Conservation (phyloP, 2,888 invertebrate genomes). For the Amblyjoppa proteus region DNA sequence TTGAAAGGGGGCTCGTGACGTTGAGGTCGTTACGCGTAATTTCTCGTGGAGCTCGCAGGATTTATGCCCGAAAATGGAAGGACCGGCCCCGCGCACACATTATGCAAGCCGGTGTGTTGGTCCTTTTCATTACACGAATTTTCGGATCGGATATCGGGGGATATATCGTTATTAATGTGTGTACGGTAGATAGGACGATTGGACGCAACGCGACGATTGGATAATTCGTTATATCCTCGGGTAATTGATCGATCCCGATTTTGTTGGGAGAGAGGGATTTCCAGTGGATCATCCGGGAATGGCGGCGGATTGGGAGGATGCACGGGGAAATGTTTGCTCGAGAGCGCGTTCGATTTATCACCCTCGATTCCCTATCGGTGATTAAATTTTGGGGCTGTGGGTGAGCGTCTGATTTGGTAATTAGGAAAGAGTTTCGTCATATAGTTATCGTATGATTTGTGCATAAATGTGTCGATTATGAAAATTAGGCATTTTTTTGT, state of each 20-base stretch:
- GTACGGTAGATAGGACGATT: constrained; percentile 16
- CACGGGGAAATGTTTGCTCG: neutral
- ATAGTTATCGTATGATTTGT: no score
- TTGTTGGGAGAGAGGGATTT: neutral
- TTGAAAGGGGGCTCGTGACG: constrained; percentile 36
- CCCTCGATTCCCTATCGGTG: no score
- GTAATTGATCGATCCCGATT: constrained; percentile 32
- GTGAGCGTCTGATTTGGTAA: no score
- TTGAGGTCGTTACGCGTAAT: constrained; percentile 39
- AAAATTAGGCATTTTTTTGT: no score
- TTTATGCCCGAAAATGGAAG: constrained; percentile 22
- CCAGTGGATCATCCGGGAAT: neutral
- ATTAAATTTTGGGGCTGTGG: no score
- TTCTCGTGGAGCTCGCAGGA: constrained; percentile 11
- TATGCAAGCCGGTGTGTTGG: constrained; percentile 8
- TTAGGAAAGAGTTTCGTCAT: no score
- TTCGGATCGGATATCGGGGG: constrained; percentile 21
- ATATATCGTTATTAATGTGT: constrained; percentile 14
- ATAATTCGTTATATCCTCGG: constrained; percentile 23
- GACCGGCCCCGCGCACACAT: neutral
- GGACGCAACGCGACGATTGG: constrained; percentile 7
- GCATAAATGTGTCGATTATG: no score
- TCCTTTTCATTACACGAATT: constrained; percentile 22
- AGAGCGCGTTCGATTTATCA: neutral
- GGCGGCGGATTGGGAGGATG: neutral